Conservation (phyloP, 2,113 vertebrate genomes). For the Myrmecobius fasciatus region DNA sequence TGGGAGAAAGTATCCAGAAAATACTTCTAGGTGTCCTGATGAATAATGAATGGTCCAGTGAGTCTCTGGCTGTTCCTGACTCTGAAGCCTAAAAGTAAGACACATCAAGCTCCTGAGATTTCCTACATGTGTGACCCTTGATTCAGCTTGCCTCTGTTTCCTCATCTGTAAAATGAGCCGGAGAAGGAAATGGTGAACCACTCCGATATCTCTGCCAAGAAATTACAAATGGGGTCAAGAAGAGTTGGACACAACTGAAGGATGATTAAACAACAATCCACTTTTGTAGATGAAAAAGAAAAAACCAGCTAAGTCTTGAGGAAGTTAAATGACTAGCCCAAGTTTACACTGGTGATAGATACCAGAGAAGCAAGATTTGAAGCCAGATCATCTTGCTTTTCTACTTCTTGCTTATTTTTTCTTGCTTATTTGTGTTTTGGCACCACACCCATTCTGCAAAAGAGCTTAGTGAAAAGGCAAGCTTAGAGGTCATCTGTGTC, state of each 20-base stretch:
- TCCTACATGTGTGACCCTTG: neutral
- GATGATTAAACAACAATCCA: neutral
- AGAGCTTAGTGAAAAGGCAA: neutral
- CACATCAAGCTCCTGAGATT: neutral
- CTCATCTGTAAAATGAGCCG: neutral
- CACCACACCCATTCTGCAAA: neutral
- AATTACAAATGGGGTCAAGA: neutral
- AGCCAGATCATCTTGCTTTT: neutral
- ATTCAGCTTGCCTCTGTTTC: neutral
- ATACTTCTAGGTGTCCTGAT: neutral
- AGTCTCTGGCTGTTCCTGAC: neutral
- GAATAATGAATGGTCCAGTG: neutral
- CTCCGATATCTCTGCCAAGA: neutral
- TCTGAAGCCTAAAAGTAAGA: neutral
- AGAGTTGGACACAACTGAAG: neutral
- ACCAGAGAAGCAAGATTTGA: neutral
- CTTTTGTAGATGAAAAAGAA: neutral
- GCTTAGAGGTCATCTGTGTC: neutral
- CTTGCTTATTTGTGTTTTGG: neutral
- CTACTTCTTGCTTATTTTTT: neutral
- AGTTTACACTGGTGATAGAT: neutral
- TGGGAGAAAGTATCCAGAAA: neutral
- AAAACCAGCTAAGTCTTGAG: neutral
- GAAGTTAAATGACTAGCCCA: neutral
- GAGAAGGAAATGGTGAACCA: neutral